phyloP scores from a whole-genome alignment of 2,888 invertebrate species.

The Folsomia candida region DNA sequence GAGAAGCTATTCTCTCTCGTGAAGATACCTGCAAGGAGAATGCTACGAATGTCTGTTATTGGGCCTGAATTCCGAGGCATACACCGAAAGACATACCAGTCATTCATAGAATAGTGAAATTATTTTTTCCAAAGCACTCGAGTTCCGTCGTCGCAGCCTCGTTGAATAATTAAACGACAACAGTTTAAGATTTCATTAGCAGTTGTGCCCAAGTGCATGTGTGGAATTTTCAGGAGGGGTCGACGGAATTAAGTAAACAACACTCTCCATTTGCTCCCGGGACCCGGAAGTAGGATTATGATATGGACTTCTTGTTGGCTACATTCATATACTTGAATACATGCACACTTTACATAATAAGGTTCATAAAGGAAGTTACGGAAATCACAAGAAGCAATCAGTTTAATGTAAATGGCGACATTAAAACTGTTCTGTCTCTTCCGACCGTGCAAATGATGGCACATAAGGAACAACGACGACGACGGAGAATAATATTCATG shows the following conservation, averaged over 20 bases:
- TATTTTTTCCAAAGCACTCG: neutral
- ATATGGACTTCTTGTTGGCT: no score
- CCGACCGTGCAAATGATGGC: neutral
- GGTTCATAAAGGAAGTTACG: neutral
- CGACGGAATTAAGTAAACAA: neutral
- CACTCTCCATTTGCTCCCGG: neutral
- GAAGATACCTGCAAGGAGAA: neutral
- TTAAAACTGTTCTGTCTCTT: neutral
- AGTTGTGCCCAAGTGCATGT: neutral
- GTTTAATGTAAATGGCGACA: neutral
- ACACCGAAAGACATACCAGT: neutral
- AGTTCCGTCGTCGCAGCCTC: neutral
- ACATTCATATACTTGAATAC: neutral
- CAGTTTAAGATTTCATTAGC: constrained; percentile 2
- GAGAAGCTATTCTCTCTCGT: neutral
- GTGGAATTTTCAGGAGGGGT: neutral
- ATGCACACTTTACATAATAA: neutral
- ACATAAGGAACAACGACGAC: no score
- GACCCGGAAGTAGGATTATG: neutral
- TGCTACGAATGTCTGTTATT: neutral
- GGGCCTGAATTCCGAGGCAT: neutral
- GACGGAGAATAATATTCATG: no score
- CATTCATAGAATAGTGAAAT: neutral
- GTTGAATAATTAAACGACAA: constrained; percentile 5
- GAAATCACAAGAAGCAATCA: neutral